Evolutionary conservation across 2,888 invertebrate genomes (phyloP).

Genomic region (Chymomyza procnemis): DNA sequence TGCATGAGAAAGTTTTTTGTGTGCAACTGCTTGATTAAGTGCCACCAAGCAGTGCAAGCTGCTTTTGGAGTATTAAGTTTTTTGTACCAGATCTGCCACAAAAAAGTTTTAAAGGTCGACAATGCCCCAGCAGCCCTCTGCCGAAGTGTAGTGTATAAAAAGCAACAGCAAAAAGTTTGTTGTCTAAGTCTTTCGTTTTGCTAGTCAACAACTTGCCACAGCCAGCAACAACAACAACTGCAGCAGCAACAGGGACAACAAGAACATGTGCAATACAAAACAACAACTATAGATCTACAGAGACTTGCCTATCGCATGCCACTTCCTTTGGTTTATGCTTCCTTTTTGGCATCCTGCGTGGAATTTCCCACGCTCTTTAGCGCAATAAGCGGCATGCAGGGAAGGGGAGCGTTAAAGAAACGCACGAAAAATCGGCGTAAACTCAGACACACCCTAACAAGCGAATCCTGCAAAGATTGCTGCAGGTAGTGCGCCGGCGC

Average conservation of each 20-base stretch:
- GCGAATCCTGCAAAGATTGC: not conserved
- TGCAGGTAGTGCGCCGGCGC: not conserved
- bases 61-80: too few relatives aligned
- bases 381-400: not conserved
- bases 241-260: not conserved
- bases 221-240: not conserved
- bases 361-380: slow-evolving; percentile 37
- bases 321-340: slow-evolving; percentile 28
- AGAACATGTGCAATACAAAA: not conserved
- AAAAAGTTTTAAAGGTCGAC: not conserved
- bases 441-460: slow-evolving; percentile 25
- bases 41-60: too few relatives aligned
- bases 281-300: not conserved
- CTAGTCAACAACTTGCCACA: not conserved
- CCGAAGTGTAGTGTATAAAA: not conserved
- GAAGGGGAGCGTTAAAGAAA: not conserved
- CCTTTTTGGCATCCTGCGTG: slow-evolving; percentile 15
- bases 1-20: too few relatives aligned
- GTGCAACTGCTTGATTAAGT: too few relatives aligned
- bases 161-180: slow-evolving; percentile 41
- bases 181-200: slow-evolving; percentile 45
- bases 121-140: not conserved
- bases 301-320: not conserved
- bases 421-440: slow-evolving; percentile 27
- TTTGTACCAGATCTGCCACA: too few relatives aligned